Evolutionary conservation across 1,140 invertebrate species (phyloP), one percentile per base, ranked within the genome.

Genomic region (Sminthurides bifidus): DNA sequence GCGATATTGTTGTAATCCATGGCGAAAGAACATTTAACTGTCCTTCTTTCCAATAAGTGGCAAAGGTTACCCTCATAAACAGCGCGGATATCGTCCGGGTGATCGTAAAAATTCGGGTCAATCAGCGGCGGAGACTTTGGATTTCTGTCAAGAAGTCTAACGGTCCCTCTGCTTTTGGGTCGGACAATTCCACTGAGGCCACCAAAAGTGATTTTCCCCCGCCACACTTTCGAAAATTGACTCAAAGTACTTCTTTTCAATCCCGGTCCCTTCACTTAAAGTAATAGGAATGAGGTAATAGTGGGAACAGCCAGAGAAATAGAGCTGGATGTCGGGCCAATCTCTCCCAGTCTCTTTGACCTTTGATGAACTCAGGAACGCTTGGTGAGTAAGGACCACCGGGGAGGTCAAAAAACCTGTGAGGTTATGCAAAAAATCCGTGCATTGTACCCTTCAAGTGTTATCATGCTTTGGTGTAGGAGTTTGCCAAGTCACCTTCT

Each of bases 101-200:
- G 33, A 37, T 59, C 61, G 2, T 62, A 61, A 49, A 64, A 68
- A n/a, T 55, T 44, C 14, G 65, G 65, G 40, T 68, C 55, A 41
- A 68, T 62, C 2, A 65, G 12, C 14, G 66, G 67, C 3, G 45
- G 27, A 8, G 43, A 53, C 14, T 38, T 15, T 1, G 66, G 63
- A 48, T 67, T 41, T 8, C 50, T 55, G 12, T 50, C 61, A 14
- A 37, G 55, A 21, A 68, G 52, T 4, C 37, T 54, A 21, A 68
- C 46, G n/a, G 43, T 24, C 17, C 67, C 66, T 4, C 50, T 24
- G 52, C 65, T 65, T 41, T 64, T 64, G 5, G 66, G 65, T 10
- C 65, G 38, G 2, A 64, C 61, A 4, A 64, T 26, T n/a, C n/a
- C n/a, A 44, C 30, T 0, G 52, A 21, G 10, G 19, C 44, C 19